Percentiles rank a stretch among this genome's conserved stretches.
Evolutionary conservation across 2,113 vertebrate species (phyloP).

Genomic region (Ceyx melanurus): DNA sequence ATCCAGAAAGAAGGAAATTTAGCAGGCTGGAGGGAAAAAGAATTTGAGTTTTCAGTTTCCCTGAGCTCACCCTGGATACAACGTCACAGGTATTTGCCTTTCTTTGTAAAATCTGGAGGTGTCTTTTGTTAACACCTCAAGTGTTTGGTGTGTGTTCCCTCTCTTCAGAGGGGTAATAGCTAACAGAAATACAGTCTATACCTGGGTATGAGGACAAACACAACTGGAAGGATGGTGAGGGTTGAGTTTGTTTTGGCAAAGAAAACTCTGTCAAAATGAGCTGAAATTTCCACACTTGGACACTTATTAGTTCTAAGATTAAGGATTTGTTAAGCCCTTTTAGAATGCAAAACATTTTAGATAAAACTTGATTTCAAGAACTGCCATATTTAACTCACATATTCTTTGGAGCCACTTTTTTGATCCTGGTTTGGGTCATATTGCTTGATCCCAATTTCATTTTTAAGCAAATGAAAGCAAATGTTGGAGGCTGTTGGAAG

Average conservation of each 20-base stretch:
- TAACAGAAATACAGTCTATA: neutral
- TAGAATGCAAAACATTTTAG: neutral
- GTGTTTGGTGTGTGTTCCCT: neutral
- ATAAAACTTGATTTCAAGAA: neutral
- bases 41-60: neutral
- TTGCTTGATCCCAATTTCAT: neutral
- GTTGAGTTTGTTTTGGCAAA: neutral
- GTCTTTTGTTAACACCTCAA: neutral
- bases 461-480: neutral
- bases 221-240: neutral
- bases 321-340: neutral
- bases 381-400: neutral
- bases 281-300: neutral
- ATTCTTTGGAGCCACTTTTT: neutral
- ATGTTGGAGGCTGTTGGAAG: neutral
- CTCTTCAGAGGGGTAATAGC: neutral
- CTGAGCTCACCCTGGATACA: neutral
- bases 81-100: neutral
- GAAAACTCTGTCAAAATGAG: neutral
- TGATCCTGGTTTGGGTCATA: neutral
- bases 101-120: fast-evolving
- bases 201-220: neutral
- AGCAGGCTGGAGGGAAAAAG: neutral
- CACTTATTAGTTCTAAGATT: neutral
- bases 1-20: neutral